Conservation (phyloP, 2,888 invertebrate genomes). For the Melanchra persicariae region DNA sequence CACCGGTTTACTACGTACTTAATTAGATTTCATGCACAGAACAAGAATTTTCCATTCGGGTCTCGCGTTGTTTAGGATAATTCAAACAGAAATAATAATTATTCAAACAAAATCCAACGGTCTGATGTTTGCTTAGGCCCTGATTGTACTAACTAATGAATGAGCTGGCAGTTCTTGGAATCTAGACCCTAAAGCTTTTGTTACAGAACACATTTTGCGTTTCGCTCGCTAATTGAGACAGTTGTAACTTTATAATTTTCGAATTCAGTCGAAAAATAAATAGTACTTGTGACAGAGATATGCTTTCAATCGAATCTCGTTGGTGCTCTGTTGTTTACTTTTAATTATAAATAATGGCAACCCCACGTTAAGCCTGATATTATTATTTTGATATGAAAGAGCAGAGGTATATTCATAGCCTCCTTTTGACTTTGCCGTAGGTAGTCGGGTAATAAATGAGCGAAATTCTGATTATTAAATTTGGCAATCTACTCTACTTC, state of each 20-base stretch:
- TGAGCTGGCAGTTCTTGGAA: conserved; percentile 62
- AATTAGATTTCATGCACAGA: conserved; percentile 72
- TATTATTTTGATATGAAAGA: conserved; percentile 17
- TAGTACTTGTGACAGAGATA: conserved; percentile 49
- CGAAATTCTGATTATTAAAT: conserved; percentile 7
- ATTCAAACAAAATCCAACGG: conserved; percentile 80
- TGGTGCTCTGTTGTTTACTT: conserved; percentile 31
- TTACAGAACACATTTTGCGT: conserved; percentile 61
- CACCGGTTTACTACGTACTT: conserved; percentile 55
- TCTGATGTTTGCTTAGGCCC: conserved; percentile 82
- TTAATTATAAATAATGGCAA: conserved; percentile 42
- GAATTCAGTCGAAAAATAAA: conserved; percentile 55
- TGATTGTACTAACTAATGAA: conserved; percentile 81
- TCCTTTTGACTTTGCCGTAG: too few relatives aligned
- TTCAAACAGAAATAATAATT: conserved; percentile 81
- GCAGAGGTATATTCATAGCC: not conserved
- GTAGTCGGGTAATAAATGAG: conserved; percentile 14
- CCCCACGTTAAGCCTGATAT: conserved; percentile 2
- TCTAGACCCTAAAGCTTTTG: conserved; percentile 66
- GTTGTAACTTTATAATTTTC: conserved; percentile 60
- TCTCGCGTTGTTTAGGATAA: conserved; percentile 77
- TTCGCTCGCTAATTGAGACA: conserved; percentile 47
- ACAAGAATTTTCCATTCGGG: conserved; percentile 76
- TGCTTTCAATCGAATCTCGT: conserved; percentile 46
- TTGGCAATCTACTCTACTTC: not conserved